Evolutionary conservation across 2,797 vertebrate genomes (phyloP), one percentile per base, ranked within the genome.

Genomic region (Pagetopsis macropterus): DNA sequence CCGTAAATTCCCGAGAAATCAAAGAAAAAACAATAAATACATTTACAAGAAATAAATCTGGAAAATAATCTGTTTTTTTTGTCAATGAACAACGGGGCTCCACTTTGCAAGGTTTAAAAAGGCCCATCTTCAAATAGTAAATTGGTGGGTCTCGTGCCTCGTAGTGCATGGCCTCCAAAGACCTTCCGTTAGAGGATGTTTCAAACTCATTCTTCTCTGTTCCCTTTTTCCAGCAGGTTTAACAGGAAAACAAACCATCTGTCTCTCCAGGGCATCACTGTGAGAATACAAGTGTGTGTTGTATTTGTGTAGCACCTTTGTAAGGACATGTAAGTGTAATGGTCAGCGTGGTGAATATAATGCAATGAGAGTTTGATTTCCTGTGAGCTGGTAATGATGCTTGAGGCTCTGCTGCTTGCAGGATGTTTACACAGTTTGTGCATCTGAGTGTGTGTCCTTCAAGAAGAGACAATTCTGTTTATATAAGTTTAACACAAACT

Each of bases 381-480:
- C 84, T 81, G 74, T 68, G 79, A 70, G 51, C 9, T 65, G 56
- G 23, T 70, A n/a, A 65, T 33, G 69, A 72, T 51, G 81, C 78
- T 76, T 0, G 23, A 68, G 81, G 84, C 76, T 8, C 19, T 50
- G 56, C 55, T 57, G 68, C 73, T 71, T 75, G 50, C 52, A 57
- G 83, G 76, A 84, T 88, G 85, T 89, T 89, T 87, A 82, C 66
- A 81, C 84, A 83, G 62, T 80, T 86, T 77, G 83, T 83, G 83
- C 83, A 84, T 74, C 76, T 59, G 67, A 80, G 76, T 73, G 78
- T 78, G 80, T 59, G 45, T 51, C 56, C 48, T 48, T 65, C 31
- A 3, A 60, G 57, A 44, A 41, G 59, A 80, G 64, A 85, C 43
- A 59, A 49, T 70, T 73, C 61, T 73, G 82, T 90, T 86, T 83